Evolutionary conservation across 2,888 invertebrate genomes (phyloP), one percentile per base, ranked within the genome.

Genomic region (Lycia hirtaria): DNA sequence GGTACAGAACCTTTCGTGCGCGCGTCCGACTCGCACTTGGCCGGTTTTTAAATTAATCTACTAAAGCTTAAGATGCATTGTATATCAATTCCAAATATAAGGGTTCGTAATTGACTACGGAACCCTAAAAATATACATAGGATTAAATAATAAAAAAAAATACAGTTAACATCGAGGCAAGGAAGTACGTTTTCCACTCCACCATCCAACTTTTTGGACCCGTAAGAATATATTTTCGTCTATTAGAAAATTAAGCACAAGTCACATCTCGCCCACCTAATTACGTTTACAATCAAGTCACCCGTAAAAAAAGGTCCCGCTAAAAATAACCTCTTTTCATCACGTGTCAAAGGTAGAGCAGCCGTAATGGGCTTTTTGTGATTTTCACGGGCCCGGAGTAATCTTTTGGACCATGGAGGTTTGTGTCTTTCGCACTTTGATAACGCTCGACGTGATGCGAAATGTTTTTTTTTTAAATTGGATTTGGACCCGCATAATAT

Each of bases 351-450:
- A 60, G 55, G 51, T 55, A 43, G 28, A 6, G 22, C 1, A 14
- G 38, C 28, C 40, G 33, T 54, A 54, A 54, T 55, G 40, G 45
- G 38, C 43, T 20, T 49, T 26, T 38, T 38, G 20, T 24, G 7
- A 45, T 32, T 33, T 47, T 20, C 32, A 22, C 33, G 51, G 51
- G 33, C 41, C 48, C 22, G 17, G 44, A 7, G 26, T 44, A 49
- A 48, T 24, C 9, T 53, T 60, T 51, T 32, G 47, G 40, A 47
- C 47, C 28, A 51, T 41, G 37, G 41, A 33, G 54, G 41, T 37
- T 55, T 49, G 33, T 55, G 55, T 15, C 48, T 38, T 35, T 38
- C 54, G 30, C 37, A 51, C 35, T 15, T 22, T 58, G 61, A 62
- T 40, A 48, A 47, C 51, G 61, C 55, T 52, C 15, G 41, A 55